Base-by-base conservation (phyloP, 1,140 invertebrate species). In the Drosophila sucinea region DNA sequence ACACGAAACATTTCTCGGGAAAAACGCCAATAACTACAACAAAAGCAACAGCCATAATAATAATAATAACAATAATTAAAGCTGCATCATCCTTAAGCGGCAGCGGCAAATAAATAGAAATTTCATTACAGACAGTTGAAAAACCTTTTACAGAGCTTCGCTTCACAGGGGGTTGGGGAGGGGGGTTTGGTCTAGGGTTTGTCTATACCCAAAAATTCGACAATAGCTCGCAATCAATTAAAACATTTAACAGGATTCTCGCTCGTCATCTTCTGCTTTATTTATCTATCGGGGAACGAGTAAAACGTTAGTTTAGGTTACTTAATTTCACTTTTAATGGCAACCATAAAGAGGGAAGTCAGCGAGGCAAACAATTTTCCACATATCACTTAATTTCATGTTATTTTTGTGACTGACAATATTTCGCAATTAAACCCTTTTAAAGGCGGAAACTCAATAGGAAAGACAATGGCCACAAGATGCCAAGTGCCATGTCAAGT, bases 51-150 rank as follows among this genome's bases (percentile, higher is more conserved):
- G 63, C 35, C 3, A 38, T 65, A 63, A 60, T 63, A 64, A 73
- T 55, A 76, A 71, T 67, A 61, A 38, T 11, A 30, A 68, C 66
- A 71, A 82, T 60, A 83, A 83, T 86, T 87, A 83, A 79, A 83
- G 79, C 70, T 77, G 67, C 81, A 64, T 67, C 70, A 72, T 81
- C 82, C 76, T 75, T 65, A 67, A 77, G 71, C 17, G 17, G 17
- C 17, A 17, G 51, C 17, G 10, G 17, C 44, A 51, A 51, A 51
- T 51, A 55, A 60, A 60, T 11, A 60, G 32, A 67, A 75, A 71
- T 60, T 73, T 44, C 55, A 70, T 68, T 67, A 61, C 65, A 63
- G 54, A 79, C 65, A 86, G 71, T 72, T 79, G 71, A 86, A 68
- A 51, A 67, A 67, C 75, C 67, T 84, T 60, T 55, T 23, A 38